Base-by-base conservation (phyloP, 1,140 invertebrate species). In the Telenomus remus region DNA sequence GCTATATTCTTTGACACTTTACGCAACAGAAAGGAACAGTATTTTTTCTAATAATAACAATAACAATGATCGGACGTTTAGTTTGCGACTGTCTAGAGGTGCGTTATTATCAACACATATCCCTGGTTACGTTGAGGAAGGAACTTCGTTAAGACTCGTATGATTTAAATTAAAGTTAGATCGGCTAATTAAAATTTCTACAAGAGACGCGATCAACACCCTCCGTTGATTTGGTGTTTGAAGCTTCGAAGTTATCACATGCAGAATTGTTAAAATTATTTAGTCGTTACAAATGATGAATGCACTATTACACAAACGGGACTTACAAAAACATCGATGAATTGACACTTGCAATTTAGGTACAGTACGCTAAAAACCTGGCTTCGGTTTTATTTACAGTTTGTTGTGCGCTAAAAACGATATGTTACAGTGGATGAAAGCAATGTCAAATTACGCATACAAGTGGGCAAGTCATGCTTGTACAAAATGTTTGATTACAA, bases 241-340 rank as follows among this genome's bases (percentile, higher is more conserved):
- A 57, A 68, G 39, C 19, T 50, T 59, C 37, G 57, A 68, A 57
- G 54, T 54, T n/a, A 57, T 59, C 16, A 57, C 64, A 59, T 57
- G 51, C 48, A 57, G 37, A 43, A 19, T 47, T 27, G 6, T 44
- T 13, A 4, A 48, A 35, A 63, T 35, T 51, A 16, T 46, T 6
- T 43, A 5, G 12, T 13, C 8, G 48, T 10, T 46, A 11, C 27
- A 55, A 33, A 65, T n/a, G 3, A 11, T 33, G 53, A 54, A 54
- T 14, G n/a, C 9, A 39, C 9, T 1, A 39, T 5, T 35, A 39
- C 37, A 9, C 37, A 6, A 27, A 27, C 19, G 19, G 19, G 19
- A 27, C 15, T 11, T 53, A 35, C 16, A 64, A 54, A 64, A 64
- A 14, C 47, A 39, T 43, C 57, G 42, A 16, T 49, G n/a, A 50